phyloP scores from a whole-genome alignment of 2,888 invertebrate species.

The Eurois occulta region DNA sequence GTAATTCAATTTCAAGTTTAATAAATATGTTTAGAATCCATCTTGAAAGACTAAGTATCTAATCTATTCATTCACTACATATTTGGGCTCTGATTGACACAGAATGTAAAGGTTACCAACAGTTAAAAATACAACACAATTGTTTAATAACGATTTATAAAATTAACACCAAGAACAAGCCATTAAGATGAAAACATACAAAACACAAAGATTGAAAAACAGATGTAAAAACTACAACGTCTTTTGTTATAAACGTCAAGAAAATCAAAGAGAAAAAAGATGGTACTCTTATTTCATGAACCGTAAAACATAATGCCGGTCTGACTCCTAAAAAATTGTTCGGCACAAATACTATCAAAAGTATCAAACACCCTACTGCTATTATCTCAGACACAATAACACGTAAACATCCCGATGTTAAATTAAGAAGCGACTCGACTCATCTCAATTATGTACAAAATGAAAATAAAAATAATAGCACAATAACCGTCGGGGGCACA shows the following conservation, averaged over 20 bases:
- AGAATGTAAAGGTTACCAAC: slow-evolving; percentile 22
- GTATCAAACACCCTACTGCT: slow-evolving; percentile 58
- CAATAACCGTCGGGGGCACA: slow-evolving; percentile 77
- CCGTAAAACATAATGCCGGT: slow-evolving; percentile 35
- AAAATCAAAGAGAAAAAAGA: slow-evolving; percentile 38
- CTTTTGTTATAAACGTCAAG: slow-evolving; percentile 37
- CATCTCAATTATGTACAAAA: slow-evolving; percentile 86
- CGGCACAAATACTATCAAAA: slow-evolving; percentile 59
- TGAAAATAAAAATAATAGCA: slow-evolving; percentile 80
- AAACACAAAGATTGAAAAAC: slow-evolving; percentile 45
- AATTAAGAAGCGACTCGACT: slow-evolving; percentile 81
- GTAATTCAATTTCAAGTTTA: slow-evolving; percentile 33
- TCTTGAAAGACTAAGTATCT: slow-evolving; percentile 14
- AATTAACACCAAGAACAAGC: slow-evolving; percentile 59
- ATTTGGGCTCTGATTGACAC: slow-evolving; percentile 11
- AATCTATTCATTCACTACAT: slow-evolving; percentile 35
- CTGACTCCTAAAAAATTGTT: slow-evolving; percentile 57
- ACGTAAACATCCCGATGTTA: slow-evolving; percentile 79
- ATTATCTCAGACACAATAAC: slow-evolving; percentile 79
- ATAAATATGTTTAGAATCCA: slow-evolving; percentile 20
- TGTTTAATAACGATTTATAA: slow-evolving; percentile 38
- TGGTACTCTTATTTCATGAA: slow-evolving; percentile 49
- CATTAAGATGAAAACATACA: slow-evolving; percentile 49
- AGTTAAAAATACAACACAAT: slow-evolving; percentile 6
- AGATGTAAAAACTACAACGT: slow-evolving; percentile 48